Evolutionary conservation across 2,113 vertebrate species (phyloP).

Genomic region (Tympanuchus pallidicinctus): DNA sequence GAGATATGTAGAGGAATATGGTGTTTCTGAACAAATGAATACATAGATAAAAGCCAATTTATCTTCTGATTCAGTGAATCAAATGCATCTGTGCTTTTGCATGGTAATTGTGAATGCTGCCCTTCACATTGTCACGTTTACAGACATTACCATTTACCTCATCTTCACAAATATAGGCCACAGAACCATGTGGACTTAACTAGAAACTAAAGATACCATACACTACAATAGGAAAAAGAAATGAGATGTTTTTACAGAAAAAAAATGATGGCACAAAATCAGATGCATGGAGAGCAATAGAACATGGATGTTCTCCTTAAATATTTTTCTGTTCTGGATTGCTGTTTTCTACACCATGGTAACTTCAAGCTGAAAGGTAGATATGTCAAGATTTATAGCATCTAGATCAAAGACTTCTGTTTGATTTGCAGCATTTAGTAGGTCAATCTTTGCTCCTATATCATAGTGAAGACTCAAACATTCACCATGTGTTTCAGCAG

Average conservation of each 20-base stretch:
- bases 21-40: neutral
- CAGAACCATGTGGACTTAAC: neutral
- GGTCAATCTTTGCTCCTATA: too few species aligned
- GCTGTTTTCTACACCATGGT: neutral
- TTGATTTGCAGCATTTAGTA: neutral
- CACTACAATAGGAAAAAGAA: neutral
- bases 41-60: neutral
- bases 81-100: neutral
- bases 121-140: neutral
- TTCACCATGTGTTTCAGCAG: neutral
- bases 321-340: neutral
- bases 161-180: neutral
- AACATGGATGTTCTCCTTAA: neutral
- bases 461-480: neutral
- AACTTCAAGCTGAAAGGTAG: neutral
- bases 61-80: neutral
- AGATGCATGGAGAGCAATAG: neutral
- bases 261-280: neutral
- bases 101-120: neutral
- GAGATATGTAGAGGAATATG: neutral
- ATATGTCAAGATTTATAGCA: neutral
- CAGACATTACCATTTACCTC: neutral
- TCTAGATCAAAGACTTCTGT: neutral
- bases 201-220: neutral
- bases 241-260: neutral